Evolutionary conservation across 2,113 vertebrate genomes (phyloP), one percentile per base, ranked within the genome.

Genomic region (Poeciliopsis retropinna): DNA sequence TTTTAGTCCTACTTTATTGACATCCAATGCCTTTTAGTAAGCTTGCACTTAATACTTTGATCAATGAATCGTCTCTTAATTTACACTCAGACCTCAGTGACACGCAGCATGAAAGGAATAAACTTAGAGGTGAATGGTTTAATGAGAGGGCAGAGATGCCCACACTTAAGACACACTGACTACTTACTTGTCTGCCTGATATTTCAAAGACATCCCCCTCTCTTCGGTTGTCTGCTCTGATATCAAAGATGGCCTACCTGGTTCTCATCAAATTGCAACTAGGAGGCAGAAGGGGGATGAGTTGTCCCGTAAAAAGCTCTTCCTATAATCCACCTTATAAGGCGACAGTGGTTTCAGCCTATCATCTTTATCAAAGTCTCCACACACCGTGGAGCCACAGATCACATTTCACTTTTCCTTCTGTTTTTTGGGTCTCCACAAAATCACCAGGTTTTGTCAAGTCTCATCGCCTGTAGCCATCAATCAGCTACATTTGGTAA

Each of bases 101-200:
- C 32, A 76, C 7, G 0, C 22, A 30, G 41, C 63, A 61, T 70
- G 67, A 81, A 63, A 30, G 67, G 60, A 73, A 60, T 60, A 10
- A 28, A 70, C 22, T 32, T n/a, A 69, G 57, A 76, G 77, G 89
- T 88, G 84, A 85, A 28, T 78, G 65, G 70, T 82, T 84, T 91
- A 89, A 92, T 92, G 85, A 92, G 64, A 92, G 82, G 78, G 84
- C 71, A 87, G 63, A 44, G 4, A n/a, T 60, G 70, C 67, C 47
- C 67, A 31, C 54, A 22, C 4, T 72, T 13, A 6, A 81, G 69
- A 70, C 67, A 69, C 9, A 4, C 4, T 64, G 62, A 62, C 69
- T 72, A 47, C 64, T 79, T 84, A 82, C 73, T 84, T 79, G 82
- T 83, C 70, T 70, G 67, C 37, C 67, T 68, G 73, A 68, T 60